Conservation (phyloP, 2,797 vertebrate genomes). For the Arctocebus calabarensis region DNA sequence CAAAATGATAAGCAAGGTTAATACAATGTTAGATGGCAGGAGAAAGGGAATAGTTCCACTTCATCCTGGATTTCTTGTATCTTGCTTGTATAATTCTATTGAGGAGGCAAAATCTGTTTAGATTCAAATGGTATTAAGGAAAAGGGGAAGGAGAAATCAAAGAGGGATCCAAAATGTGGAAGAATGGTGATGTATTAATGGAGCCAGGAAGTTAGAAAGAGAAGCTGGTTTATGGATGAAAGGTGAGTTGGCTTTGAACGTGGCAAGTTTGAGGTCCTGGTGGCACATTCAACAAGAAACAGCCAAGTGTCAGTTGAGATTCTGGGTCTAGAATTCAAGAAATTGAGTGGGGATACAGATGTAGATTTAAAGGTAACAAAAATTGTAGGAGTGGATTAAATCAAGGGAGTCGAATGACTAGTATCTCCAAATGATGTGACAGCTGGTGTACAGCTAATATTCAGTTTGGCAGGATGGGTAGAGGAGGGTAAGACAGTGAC, state of each 20-base stretch:
- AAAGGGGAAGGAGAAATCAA: not conserved
- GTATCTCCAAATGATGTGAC: not conserved
- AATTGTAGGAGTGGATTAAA: not conserved
- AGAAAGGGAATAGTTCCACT: not conserved
- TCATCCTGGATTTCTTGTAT: not conserved
- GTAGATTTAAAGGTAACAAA: conserved; percentile 12
- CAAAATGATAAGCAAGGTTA: conserved; percentile 4
- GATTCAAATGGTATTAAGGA: not conserved
- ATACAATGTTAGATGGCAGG: not conserved
- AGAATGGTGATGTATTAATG: not conserved
- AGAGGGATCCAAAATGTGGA: not conserved
- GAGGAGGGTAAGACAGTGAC: not conserved
- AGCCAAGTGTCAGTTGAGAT: not conserved
- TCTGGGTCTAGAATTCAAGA: conserved; percentile 45
- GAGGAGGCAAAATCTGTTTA: conserved; percentile 15
- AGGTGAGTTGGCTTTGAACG: conserved; percentile 27
- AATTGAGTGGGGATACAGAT: not conserved
- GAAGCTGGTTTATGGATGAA: conserved; percentile 5
- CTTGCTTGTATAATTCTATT: not conserved
- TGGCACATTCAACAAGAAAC: not conserved
- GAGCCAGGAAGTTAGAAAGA: not conserved
- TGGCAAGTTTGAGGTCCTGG: not conserved
- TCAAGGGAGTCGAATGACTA: not conserved
- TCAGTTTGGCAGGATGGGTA: conserved; percentile 13
- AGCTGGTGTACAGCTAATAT: not conserved